These are phyloP conservation scores for Camponotus floridanus DNA, from an alignment of 1,140 invertebrate genomes.

Conservation along the genomic window DNA sequence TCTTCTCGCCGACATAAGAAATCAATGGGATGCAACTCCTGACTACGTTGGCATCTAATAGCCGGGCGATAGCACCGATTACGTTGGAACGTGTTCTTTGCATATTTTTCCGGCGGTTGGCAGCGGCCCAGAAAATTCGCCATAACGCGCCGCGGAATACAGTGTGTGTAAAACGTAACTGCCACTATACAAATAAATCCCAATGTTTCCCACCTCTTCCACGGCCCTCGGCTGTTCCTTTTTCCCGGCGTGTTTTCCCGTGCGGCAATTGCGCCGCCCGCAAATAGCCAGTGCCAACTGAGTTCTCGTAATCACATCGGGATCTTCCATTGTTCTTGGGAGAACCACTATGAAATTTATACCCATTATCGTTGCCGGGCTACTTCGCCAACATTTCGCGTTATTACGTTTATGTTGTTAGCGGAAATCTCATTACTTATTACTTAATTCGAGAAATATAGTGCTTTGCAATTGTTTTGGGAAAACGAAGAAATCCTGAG, in stretches of 20 bases:
- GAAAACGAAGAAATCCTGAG: neutral
- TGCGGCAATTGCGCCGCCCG: constrained; percentile 14
- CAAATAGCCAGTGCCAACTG: constrained; percentile 35
- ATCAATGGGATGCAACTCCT: neutral
- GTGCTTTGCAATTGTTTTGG: neutral
- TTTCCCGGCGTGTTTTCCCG: constrained; percentile 34
- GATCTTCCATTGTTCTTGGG: constrained; percentile 45
- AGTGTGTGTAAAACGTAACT: constrained; percentile 13
- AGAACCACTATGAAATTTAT: constrained; percentile 40
- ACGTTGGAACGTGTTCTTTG: constrained; percentile 46
- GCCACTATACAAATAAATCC: constrained; percentile 51
- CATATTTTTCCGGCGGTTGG: constrained; percentile 51
- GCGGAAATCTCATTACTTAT: constrained; percentile 30
- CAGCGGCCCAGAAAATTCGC: constrained; percentile 42
- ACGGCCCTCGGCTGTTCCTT: neutral
- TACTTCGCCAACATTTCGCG: neutral
- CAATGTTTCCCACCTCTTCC: constrained; percentile 18
- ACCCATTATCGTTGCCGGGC: constrained; percentile 17
- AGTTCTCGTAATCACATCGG: constrained; percentile 45
- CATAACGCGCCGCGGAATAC: constrained; percentile 24
- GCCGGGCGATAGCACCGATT: constrained; percentile 16
- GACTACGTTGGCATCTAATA: constrained; percentile 34
- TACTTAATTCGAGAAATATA: neutral
- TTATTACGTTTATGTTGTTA: constrained; percentile 32
- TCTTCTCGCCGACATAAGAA: constrained; percentile 17